Percentiles rank a stretch among this genome's conserved stretches.
These are phyloP conservation scores for Staurois parvus DNA, from an alignment of 2,797 vertebrate species.

Conservation along the genomic window DNA sequence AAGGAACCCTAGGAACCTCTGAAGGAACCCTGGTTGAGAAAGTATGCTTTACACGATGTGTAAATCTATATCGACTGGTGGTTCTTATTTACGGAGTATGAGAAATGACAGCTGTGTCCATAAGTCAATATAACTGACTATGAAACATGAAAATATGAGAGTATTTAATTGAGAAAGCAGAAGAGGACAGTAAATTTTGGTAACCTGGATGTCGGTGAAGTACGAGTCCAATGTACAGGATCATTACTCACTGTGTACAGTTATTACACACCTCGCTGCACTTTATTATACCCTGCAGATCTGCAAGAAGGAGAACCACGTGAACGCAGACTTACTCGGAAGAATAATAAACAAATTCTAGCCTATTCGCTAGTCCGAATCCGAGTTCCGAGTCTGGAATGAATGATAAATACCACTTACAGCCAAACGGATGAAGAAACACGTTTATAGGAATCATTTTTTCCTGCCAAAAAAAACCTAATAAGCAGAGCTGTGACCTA, in stretches of 20 bases:
- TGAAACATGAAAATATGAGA: neutral
- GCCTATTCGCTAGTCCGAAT: neutral
- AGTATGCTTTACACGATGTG: too few relatives aligned
- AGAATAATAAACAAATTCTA: neutral
- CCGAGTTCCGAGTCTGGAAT: neutral
- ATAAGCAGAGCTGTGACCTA: too few relatives aligned
- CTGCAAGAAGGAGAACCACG: neutral
- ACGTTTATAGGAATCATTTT: too few relatives aligned
- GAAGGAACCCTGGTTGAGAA: too few relatives aligned
- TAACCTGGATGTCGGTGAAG: neutral
- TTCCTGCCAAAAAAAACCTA: too few relatives aligned
- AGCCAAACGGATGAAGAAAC: too few relatives aligned
- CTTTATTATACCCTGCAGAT: neutral
- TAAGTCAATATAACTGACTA: neutral
- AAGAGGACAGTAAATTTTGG: neutral
- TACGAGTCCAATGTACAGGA: neutral
- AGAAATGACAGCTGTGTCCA: too few relatives aligned
- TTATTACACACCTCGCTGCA: constrained; percentile 7
- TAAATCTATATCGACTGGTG: too few relatives aligned
- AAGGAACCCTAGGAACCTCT: too few relatives aligned
- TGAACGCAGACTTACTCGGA: neutral
- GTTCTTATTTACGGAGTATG: too few relatives aligned
- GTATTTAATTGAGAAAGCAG: neutral
- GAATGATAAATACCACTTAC: neutral
- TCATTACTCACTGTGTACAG: constrained; percentile 1